Evolutionary conservation across 2,797 vertebrate species (phyloP), one percentile per base, ranked within the genome.

Genomic region (Leptatherina wallacei): DNA sequence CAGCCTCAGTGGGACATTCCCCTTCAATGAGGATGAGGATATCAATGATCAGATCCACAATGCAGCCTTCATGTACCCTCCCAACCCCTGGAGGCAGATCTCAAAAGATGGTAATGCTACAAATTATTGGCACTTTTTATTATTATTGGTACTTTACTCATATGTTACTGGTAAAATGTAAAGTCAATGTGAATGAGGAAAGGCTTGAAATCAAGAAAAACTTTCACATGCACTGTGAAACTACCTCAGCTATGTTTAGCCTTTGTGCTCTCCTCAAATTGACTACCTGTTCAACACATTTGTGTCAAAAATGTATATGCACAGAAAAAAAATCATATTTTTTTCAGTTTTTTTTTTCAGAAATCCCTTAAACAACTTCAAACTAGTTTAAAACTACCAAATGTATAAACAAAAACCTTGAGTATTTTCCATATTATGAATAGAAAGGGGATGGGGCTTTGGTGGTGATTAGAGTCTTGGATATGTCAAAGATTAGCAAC

Each of bases 21-120:
- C 97, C 1, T 98, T 98, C 82, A 98, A 98, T 8, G 97, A 98
- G 82, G 97, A 98, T 0, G 97, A 98, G 85, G 97, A 98, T 61
- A 97, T 98, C 84, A 97, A 96, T 0, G 97, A 98, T 89, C 97
- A 98, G 92, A 98, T 98, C 69, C 96, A 97, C 90, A 98, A 98
- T 0, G 97, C 97, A 0, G 96, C 96, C 71, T 98, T 98, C 89
- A 98, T 97, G 96, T 98, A 97, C 85, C 97, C 97, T 0, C 94
- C 95, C 11, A 96, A 95, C 85, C 97, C 97, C 20, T 98, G 97
- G 97, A 96, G 96, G 81, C 92, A 94, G 89, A 96, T 97, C 89
- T 96, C 96, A 0, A 86, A 92, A 0, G 96, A 96, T 84, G 97
- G 97, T 98, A 90, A 54, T 18, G 35, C 36, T 29, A 18, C 32